These are phyloP conservation scores for Operophtera brumata DNA, from an alignment of 2,888 invertebrate species.

Conservation along the genomic window DNA sequence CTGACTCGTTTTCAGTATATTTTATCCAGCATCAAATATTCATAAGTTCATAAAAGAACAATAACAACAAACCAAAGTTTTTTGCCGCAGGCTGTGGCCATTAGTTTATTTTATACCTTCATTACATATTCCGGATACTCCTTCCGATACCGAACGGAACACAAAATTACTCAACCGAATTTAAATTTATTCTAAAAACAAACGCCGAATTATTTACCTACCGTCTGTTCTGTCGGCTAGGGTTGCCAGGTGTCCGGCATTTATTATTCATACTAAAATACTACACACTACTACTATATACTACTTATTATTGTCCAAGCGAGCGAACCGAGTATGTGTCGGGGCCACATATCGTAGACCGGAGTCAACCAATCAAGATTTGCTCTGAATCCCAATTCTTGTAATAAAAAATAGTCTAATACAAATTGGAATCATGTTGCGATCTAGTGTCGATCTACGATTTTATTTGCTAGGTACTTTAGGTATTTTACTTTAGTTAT, in stretches of 20 bases:
- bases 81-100: slow-evolving; percentile 10
- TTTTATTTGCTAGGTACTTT: no score
- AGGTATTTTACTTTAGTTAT: no score
- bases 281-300: no score
- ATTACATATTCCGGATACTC: slow-evolving; percentile 17
- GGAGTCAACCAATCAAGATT: no score
- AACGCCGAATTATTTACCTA: slow-evolving; percentile 8
- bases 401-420: no score
- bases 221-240: background rate
- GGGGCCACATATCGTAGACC: no score
- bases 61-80: slow-evolving; percentile 1
- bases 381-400: no score
- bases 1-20: background rate
- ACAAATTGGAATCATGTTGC: no score
- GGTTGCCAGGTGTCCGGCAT: background rate
- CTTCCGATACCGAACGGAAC: background rate
- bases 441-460: no score
- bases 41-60: background rate
- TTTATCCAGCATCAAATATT: background rate
- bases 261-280: no score
- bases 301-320: no score
- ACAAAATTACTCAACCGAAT: slow-evolving; percentile 13
- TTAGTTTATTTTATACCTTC: slow-evolving; percentile 14
- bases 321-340: no score
- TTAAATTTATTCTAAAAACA: slow-evolving; percentile 25